Percentiles rank a stretch among this genome's conserved stretches.
Evolutionary conservation across 2,888 invertebrate genomes (phyloP).

Genomic region (Argynnis bischoffii): DNA sequence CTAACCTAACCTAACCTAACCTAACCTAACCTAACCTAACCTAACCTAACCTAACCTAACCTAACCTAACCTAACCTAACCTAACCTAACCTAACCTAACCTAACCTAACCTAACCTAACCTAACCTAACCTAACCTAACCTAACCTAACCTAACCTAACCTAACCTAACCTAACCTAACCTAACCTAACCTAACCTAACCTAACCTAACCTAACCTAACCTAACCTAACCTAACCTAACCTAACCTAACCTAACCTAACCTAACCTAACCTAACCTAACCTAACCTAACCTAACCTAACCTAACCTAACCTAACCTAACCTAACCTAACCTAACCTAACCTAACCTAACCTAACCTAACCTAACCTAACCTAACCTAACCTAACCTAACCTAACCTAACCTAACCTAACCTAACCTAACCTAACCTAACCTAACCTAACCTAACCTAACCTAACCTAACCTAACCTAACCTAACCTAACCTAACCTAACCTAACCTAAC

Average conservation of each 20-base stretch:
- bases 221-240: conserved; percentile 34
- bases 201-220: conserved; percentile 42
- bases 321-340: conserved; percentile 39
- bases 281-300: conserved; percentile 44
- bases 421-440: conserved; percentile 38
- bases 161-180: conserved; percentile 43
- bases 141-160: conserved; percentile 44
- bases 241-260: conserved; percentile 36
- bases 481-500: conserved; percentile 40
- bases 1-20: too few relatives aligned
- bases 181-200: conserved; percentile 42
- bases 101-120: too few relatives aligned
- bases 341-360: conserved; percentile 12
- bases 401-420: conserved; percentile 39
- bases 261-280: conserved; percentile 43
- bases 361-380: conserved; percentile 27
- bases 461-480: conserved; percentile 41
- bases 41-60: too few relatives aligned
- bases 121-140: conserved; percentile 36
- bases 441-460: conserved; percentile 41
- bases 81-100: too few relatives aligned
- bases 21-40: too few relatives aligned
- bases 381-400: conserved; percentile 36
- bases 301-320: conserved; percentile 45
- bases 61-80: too few relatives aligned